Evolutionary conservation across 2,797 vertebrate species (phyloP).

Genomic region (Sciurus carolinensis): DNA sequence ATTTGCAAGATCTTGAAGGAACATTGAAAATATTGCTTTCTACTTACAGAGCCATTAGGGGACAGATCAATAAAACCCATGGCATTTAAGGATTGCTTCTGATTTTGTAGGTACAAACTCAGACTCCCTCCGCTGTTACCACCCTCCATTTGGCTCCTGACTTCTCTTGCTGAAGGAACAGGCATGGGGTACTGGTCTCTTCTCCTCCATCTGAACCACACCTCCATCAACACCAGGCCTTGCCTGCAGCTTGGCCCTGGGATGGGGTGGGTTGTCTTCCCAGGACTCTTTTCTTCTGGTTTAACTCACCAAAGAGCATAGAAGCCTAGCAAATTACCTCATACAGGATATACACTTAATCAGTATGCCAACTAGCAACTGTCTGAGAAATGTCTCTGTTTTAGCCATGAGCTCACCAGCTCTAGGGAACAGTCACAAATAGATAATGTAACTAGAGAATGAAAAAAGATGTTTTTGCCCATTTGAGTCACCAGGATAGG

Average conservation of each 20-base stretch:
- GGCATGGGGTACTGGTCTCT: neutral
- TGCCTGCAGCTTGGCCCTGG: neutral
- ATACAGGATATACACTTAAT: neutral
- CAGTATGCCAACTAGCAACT: neutral
- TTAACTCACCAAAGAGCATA: neutral
- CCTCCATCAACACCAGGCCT: neutral
- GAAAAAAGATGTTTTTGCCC: neutral
- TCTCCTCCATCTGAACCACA: neutral
- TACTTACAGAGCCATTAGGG: constrained; percentile 12
- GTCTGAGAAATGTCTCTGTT: neutral
- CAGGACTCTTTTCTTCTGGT: neutral
- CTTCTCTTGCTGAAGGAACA: neutral
- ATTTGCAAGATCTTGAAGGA: constrained; percentile 51
- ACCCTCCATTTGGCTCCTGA: neutral
- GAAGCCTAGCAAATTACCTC: neutral
- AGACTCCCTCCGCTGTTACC: neutral
- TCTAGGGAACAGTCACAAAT: neutral
- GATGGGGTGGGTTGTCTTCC: neutral
- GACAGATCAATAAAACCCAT: constrained; percentile 21
- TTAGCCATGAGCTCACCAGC: too few species aligned
- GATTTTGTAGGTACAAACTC: neutral
- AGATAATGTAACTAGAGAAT: neutral
- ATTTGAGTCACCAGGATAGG: neutral
- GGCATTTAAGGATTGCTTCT: constrained; percentile 55
- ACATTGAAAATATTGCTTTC: constrained; percentile 45